A percentile compares a stretch with the other conserved stretches of the same genome.
Conservation (phyloP, 2,888 invertebrate species). For the Micropterix aruncella region DNA sequence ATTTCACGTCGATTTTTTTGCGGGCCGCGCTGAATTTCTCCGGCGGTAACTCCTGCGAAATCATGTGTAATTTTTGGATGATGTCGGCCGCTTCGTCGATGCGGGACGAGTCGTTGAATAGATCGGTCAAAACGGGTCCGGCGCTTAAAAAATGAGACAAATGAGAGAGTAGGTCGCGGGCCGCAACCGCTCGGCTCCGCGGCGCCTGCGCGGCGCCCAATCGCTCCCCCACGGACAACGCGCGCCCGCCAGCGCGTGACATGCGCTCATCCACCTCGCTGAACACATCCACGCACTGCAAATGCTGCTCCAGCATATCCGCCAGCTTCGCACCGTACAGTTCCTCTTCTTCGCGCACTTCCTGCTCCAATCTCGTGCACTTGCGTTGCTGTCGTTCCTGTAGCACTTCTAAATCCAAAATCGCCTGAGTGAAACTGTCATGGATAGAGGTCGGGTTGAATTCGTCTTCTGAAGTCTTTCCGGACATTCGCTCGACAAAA, state of each 20-base stretch:
- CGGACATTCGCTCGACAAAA: slow-evolving; percentile 92
- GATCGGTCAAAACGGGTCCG: slow-evolving; percentile 69
- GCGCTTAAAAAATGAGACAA: slow-evolving; percentile 82
- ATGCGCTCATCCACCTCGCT: slow-evolving; percentile 91
- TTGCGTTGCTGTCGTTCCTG: slow-evolving; percentile 79
- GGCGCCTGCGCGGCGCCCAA: slow-evolving; percentile 94
- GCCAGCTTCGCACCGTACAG: slow-evolving; percentile 66
- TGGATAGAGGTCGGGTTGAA: slow-evolving; percentile 83
- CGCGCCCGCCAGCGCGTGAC: slow-evolving; percentile 93
- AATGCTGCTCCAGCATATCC: slow-evolving; percentile 71
- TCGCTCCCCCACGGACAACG: slow-evolving; percentile 96
- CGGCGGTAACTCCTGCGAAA: slow-evolving; percentile 86
- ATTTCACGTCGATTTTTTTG: slow-evolving; percentile 75
- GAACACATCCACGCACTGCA: slow-evolving; percentile 76
- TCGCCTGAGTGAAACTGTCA: slow-evolving; percentile 86
- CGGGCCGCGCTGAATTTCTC: slow-evolving; percentile 77
- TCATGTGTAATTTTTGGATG: slow-evolving; percentile 90
- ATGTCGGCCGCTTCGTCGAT: slow-evolving; percentile 93
- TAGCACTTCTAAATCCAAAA: slow-evolving; percentile 63
- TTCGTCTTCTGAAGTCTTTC: slow-evolving; percentile 64
- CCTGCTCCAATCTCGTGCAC: slow-evolving; percentile 68
- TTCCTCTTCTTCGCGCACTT: slow-evolving; percentile 76
- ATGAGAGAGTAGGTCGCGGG: slow-evolving; percentile 83
- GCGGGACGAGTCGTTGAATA: slow-evolving; percentile 69
- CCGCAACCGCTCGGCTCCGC: slow-evolving; percentile 86